A percentile compares a stretch with the other conserved stretches of the same genome.
Evolutionary conservation across 2,113 vertebrate genomes (phyloP).

Genomic region (Python bivittatus): DNA sequence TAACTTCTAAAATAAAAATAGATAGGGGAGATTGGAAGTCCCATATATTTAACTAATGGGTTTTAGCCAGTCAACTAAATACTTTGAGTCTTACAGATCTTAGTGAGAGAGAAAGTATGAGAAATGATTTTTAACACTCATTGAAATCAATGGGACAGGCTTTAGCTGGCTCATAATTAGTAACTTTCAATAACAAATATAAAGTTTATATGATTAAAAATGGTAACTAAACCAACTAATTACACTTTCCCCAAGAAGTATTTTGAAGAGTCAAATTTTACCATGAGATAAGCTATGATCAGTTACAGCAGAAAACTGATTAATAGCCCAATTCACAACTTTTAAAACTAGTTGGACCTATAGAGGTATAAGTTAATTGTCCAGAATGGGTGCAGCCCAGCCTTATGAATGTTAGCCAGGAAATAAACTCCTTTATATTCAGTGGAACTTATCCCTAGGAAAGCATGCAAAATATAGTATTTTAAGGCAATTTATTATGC

Average conservation of each 20-base stretch:
- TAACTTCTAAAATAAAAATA: slow-evolving; percentile 33
- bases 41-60: background rate
- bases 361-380: background rate
- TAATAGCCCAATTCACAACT: slow-evolving; percentile 2
- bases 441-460: background rate
- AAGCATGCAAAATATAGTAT: background rate
- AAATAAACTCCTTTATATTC: background rate
- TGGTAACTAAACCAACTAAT: background rate
- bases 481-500: slow-evolving; percentile 9
- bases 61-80: background rate
- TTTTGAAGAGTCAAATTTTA: background rate
- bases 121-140: too few relatives aligned
- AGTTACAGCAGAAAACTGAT: slow-evolving; percentile 5
- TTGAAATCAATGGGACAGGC: background rate
- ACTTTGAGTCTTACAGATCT: background rate
- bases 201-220: background rate
- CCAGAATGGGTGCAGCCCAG: background rate
- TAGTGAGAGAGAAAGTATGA: background rate
- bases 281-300: background rate
- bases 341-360: background rate
- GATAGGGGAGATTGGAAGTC: background rate
- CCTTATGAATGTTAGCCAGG: background rate
- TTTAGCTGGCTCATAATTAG: background rate
- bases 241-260: background rate
- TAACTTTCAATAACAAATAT: background rate